A percentile compares a stretch with the other conserved stretches of the same genome.
phyloP scores from a whole-genome alignment of 2,797 vertebrate genomes.

The Ctenochaetus hawaiiensis region DNA sequence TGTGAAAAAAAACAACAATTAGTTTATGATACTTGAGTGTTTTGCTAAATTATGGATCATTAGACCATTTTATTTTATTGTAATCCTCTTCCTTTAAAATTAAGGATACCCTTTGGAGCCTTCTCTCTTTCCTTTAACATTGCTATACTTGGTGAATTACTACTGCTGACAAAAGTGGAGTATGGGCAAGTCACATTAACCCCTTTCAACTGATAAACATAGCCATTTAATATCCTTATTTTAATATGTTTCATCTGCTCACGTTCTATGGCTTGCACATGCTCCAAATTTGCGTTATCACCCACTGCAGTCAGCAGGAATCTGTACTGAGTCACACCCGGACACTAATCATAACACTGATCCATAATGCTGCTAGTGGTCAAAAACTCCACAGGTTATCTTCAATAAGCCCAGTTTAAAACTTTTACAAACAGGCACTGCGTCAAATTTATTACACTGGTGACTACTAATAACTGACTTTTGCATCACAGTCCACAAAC shows the following conservation, averaged over 20 bases:
- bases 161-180: background rate
- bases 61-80: no score
- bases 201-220: background rate
- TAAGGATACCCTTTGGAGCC: constrained; percentile 61
- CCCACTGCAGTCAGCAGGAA: background rate
- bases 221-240: no score
- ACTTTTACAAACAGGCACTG: background rate
- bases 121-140: background rate
- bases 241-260: background rate
- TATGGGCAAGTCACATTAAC: background rate
- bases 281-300: background rate
- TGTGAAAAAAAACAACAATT: constrained; percentile 5
- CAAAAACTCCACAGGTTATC: constrained; percentile 50
- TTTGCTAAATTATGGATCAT: constrained; percentile 8
- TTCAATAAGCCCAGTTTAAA: constrained; percentile 35
- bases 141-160: background rate
- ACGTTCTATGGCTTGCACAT: background rate
- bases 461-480: background rate
- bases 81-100: background rate
- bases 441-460: constrained; percentile 2
- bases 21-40: background rate
- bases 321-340: background rate
- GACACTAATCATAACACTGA: background rate
- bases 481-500: constrained; percentile 38
- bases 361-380: background rate